Percentiles rank a stretch among this genome's conserved stretches.
These are phyloP conservation scores for Philopedon plagiatum DNA, from an alignment of 2,888 invertebrate species.

Conservation along the genomic window DNA sequence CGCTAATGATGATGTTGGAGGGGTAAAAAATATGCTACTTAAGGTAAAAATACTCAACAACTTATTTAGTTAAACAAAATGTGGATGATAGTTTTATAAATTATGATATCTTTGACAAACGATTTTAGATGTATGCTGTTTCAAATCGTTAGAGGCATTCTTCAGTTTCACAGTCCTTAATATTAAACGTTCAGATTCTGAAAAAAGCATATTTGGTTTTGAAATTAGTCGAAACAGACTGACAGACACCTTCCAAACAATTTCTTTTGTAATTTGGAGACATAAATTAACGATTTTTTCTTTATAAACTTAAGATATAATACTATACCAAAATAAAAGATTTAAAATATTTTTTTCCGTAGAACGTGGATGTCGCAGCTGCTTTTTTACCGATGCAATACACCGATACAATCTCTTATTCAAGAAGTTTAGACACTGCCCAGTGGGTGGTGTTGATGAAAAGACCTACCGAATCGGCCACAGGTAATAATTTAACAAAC, in stretches of 20 bases:
- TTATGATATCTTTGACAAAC: background rate
- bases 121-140: too few species aligned
- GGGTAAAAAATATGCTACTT: conserved; percentile 76
- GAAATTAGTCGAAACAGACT: too few species aligned
- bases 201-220: too few species aligned
- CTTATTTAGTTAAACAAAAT: background rate
- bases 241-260: too few species aligned
- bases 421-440: conserved; percentile 79
- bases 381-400: conserved; percentile 81
- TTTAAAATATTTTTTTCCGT: conserved; percentile 48
- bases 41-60: conserved; percentile 53
- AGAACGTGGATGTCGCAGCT: conserved; percentile 85
- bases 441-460: conserved; percentile 86
- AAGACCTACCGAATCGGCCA: conserved; percentile 85
- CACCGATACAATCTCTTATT: conserved; percentile 72
- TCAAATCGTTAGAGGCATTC: too few species aligned
- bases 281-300: too few species aligned
- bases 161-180: too few species aligned
- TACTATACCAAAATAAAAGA: background rate
- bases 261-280: too few species aligned
- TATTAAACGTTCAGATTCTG: too few species aligned
- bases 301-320: background rate
- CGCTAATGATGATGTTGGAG: conserved; percentile 73
- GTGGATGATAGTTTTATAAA: background rate
- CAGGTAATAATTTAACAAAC: conserved; percentile 64